Evolutionary conservation across 2,113 vertebrate genomes (phyloP).

Genomic region (Poeciliopsis occidentalis): DNA sequence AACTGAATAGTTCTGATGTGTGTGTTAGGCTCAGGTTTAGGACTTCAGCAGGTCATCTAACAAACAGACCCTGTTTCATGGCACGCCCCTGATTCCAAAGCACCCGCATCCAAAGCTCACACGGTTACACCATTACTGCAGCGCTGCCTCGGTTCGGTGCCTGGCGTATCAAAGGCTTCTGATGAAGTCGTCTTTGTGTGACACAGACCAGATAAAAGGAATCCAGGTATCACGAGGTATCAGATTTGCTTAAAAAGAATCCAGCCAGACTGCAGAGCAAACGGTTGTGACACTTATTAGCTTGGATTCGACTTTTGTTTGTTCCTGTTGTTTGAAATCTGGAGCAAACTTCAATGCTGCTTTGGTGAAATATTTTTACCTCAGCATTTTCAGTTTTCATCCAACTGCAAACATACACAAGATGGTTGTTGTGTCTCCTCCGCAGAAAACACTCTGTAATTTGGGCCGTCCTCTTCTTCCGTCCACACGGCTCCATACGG

Average conservation of each 20-base stretch:
- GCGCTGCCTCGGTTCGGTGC: neutral
- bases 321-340: constrained; percentile 3
- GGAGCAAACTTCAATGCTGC: neutral
- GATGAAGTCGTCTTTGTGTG: neutral
- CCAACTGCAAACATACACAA: constrained; percentile 3
- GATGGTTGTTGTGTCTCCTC: neutral
- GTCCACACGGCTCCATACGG: constrained; percentile 10
- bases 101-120: neutral
- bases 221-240: too few species aligned
- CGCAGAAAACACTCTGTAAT: constrained; percentile 9
- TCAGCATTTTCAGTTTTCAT: neutral
- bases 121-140: neutral
- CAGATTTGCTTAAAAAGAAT: neutral
- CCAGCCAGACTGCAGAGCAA: neutral
- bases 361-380: neutral
- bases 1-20: neutral
- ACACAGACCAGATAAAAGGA: neutral
- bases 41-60: too few species aligned
- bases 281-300: constrained; percentile 12
- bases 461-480: constrained; percentile 14
- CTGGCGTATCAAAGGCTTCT: neutral
- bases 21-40: neutral
- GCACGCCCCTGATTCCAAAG: constrained; percentile 1
- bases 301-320: neutral
- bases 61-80: neutral